These are phyloP conservation scores for Clitarchus hookeri DNA, from an alignment of 2,888 invertebrate genomes.

Conservation along the genomic window DNA sequence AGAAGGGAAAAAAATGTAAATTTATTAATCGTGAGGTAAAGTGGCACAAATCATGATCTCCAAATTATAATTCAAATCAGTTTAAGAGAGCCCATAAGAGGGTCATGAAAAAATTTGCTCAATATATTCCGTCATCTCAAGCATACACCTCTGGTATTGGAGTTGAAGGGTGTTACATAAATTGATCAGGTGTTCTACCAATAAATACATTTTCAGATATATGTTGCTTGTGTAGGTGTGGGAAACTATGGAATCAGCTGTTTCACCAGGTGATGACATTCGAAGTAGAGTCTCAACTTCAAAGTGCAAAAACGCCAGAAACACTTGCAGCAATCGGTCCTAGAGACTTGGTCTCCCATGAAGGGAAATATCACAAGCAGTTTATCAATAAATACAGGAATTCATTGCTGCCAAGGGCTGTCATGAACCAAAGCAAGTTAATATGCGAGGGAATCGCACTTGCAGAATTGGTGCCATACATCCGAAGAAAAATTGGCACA, in stretches of 20 bases:
- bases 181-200: neutral
- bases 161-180: neutral
- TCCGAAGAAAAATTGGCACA: neutral
- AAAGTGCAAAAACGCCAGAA: neutral
- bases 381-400: neutral
- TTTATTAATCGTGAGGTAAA: neutral
- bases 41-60: neutral
- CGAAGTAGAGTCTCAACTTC: neutral
- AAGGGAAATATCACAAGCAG: neutral
- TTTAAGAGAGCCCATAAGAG: neutral
- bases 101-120: neutral
- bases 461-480: slow-evolving; percentile 4
- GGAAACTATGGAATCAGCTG: neutral
- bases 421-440: neutral
- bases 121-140: neutral
- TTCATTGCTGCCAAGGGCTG: neutral
- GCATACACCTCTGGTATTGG: slow-evolving; percentile 16
- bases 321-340: neutral
- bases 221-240: slow-evolving; percentile 2
- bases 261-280: neutral
- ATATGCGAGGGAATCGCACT: neutral
- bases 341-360: neutral
- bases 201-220: neutral
- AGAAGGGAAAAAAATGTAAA: neutral
- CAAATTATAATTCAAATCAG: neutral